phyloP scores from a whole-genome alignment of 2,888 invertebrate species.

The Keiferia lycopersicella region DNA sequence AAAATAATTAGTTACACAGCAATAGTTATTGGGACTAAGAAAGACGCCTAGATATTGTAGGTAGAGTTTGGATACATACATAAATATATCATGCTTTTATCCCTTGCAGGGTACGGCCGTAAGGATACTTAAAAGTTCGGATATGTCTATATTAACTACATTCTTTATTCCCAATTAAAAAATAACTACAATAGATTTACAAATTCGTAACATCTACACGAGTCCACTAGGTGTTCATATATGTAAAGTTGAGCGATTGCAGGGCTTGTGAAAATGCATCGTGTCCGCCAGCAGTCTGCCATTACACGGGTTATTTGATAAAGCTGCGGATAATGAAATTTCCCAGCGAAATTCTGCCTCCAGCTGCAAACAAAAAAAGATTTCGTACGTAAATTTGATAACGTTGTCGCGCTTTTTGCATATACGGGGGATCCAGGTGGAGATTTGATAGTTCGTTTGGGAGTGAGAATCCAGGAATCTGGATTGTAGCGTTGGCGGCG shows the following conservation, averaged over 20 bases:
- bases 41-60: too few relatives aligned
- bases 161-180: too few relatives aligned
- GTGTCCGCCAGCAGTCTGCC: constrained; percentile 15
- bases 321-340: constrained; percentile 70
- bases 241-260: neutral
- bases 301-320: constrained; percentile 29
- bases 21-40: too few relatives aligned
- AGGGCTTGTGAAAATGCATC: constrained; percentile 17
- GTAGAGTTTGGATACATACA: too few relatives aligned
- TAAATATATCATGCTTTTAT: too few relatives aligned
- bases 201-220: neutral
- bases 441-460: constrained; percentile 4
- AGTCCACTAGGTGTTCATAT: neutral
- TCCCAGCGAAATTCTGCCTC: constrained; percentile 38
- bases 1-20: too few relatives aligned
- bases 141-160: too few relatives aligned
- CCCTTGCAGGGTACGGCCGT: too few relatives aligned
- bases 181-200: too few relatives aligned
- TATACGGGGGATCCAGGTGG: neutral
- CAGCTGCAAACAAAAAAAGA: constrained; percentile 23
- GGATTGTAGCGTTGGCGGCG: too few relatives aligned
- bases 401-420: neutral
- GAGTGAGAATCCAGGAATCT: too few relatives aligned
- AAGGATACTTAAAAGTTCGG: too few relatives aligned
- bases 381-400: constrained; percentile 11